Evolutionary conservation across 2,113 vertebrate genomes (phyloP), one percentile per base, ranked within the genome.

Genomic region (Colinus virginianus): DNA sequence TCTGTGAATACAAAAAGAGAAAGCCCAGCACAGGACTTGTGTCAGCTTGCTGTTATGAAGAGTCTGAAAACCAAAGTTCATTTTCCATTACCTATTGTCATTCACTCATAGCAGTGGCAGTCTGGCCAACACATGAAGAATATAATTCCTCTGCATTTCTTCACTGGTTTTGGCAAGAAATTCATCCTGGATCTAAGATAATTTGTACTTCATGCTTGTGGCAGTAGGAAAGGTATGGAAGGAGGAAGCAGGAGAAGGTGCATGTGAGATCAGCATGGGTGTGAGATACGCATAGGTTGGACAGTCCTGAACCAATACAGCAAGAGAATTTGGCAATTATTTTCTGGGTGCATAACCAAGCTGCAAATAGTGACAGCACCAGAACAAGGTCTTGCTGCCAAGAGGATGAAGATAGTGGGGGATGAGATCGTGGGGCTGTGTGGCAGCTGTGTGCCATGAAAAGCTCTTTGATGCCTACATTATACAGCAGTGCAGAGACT

Each of bases 381-480:
- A 82, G 53, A 22, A 30, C 38, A 34, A 28, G 46, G 61, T 88
- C 48, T 1, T 53, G 69, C 36, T 86, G 71, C 89, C 84, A 88
- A n/a, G 38, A 3, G 25, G 84, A 78, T 64, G 56, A 80, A 89
- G 71, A 76, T 23, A 7, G 45, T 34, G 58, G 59, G 15, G 22
- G 1, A 64, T 6, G 42, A 58, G 79, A 28, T 55, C 86, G 66
- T 46, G 59, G 77, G n/a, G 25, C 46, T 71, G 45, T 1, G 7
- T 9, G 53, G 78, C 25, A 55, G 69, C 89, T 45, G 88, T 7
- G 88, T 51, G 66, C 62, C 84, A 78, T 3, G 21, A 78, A 78
- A 25, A 77, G 93, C 67, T 78, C 62, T 82, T 90, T 81, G 92
- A 64, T 85, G 92, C 82, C 53, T 36, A 0, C 38, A 34, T 48